A percentile compares a stretch with the other conserved stretches of the same genome.
These are phyloP conservation scores for Lamellibrachia columna DNA, from an alignment of 2,888 invertebrate species.

Conservation along the genomic window DNA sequence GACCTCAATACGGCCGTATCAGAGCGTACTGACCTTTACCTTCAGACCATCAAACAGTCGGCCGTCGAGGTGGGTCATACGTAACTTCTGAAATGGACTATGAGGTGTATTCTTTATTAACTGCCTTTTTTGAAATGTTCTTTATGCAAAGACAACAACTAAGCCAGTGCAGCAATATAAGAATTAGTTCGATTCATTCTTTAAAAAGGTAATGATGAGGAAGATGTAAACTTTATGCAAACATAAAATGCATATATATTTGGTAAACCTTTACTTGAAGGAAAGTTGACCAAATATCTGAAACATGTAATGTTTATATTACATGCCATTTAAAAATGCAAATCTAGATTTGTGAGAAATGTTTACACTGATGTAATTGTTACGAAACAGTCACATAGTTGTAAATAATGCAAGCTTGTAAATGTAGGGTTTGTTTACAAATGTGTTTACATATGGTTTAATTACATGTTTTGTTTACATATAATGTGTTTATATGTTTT, in stretches of 20 bases:
- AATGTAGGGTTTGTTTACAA: too few relatives aligned
- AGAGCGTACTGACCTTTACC: constrained; percentile 88
- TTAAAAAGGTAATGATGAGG: too few relatives aligned
- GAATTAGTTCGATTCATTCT: too few relatives aligned
- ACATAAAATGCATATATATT: not conserved
- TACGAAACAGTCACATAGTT: not conserved
- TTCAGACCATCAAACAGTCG: constrained; percentile 91
- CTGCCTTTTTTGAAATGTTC: too few relatives aligned
- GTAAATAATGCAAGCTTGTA: not conserved
- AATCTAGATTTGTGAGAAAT: too few relatives aligned
- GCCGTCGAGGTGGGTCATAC: constrained; percentile 77
- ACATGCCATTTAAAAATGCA: not conserved
- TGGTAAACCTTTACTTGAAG: not conserved
- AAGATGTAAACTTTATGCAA: not conserved
- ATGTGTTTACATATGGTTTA: too few relatives aligned
- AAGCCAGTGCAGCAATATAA: not conserved
- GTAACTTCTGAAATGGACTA: not conserved
- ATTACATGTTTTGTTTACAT: too few relatives aligned
- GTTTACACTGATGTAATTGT: not conserved
- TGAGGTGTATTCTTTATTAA: not conserved
- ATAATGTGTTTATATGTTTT: too few relatives aligned
- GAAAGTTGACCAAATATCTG: not conserved
- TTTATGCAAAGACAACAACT: not conserved
- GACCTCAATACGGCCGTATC: constrained; percentile 95
- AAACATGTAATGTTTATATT: not conserved